Percentiles rank a stretch among this genome's conserved stretches.
phyloP scores from a whole-genome alignment of 35 echinoderm and acorn worm genomes.

The Patiria miniata region DNA sequence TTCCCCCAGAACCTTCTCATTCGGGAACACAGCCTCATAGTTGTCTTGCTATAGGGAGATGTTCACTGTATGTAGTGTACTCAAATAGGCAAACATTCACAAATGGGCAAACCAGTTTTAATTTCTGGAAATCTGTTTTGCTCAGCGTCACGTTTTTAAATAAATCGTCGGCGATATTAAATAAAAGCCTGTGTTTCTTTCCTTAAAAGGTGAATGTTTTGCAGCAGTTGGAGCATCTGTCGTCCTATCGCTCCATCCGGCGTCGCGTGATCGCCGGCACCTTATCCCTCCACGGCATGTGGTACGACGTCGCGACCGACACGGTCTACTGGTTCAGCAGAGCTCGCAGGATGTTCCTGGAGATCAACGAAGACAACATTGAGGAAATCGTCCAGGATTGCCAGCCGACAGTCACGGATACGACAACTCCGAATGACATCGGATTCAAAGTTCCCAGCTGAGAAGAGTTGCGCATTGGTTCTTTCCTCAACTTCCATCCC shows the following conservation, averaged over 20 bases:
- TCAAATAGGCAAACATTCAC: too few relatives aligned
- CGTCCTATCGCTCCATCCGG: neutral
- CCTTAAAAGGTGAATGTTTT: neutral
- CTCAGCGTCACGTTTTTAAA: too few relatives aligned
- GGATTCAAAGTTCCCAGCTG: neutral
- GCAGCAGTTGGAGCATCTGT: slow-evolving; percentile 8
- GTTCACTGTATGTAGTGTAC: too few relatives aligned
- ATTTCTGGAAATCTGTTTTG: too few relatives aligned
- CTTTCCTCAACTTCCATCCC: neutral
- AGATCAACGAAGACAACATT: neutral
- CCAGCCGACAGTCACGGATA: neutral
- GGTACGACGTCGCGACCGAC: neutral
- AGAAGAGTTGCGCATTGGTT: neutral
- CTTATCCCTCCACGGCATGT: neutral
- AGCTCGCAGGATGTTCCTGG: neutral
- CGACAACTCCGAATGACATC: neutral
- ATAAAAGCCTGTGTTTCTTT: neutral
- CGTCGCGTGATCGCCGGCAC: neutral
- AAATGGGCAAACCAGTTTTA: too few relatives aligned
- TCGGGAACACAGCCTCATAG: too few relatives aligned
- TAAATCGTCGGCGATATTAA: too few relatives aligned
- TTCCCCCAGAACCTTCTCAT: too few relatives aligned
- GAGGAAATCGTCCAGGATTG: neutral
- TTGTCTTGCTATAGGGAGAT: too few relatives aligned
- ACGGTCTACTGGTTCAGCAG: slow-evolving; percentile 12